phyloP scores from a whole-genome alignment of 2,113 vertebrate genomes.

The Lophius piscatorius region DNA sequence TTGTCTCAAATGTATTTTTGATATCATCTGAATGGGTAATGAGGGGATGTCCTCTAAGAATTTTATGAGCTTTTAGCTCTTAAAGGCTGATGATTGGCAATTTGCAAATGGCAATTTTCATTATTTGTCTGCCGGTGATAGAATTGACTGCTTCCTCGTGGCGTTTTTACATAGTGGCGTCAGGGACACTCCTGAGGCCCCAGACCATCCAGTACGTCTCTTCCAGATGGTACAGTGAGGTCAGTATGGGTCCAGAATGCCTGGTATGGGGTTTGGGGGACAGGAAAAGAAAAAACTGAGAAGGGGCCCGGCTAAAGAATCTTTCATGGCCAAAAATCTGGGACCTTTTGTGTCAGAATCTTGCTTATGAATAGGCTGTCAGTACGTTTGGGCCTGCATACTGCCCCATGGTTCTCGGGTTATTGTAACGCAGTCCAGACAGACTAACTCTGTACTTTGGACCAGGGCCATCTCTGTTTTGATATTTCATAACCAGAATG shows the following conservation, averaged over 20 bases:
- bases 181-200: not conserved
- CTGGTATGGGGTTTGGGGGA: conserved; percentile 2
- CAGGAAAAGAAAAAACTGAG: conserved; percentile 21
- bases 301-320: conserved; percentile 45
- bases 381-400: conserved; percentile 30
- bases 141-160: conserved; percentile 33
- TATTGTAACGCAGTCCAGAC: conserved; percentile 51
- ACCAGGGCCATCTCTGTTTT: conserved; percentile 42
- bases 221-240: conserved; percentile 22
- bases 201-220: conserved; percentile 10
- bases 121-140: conserved; percentile 36
- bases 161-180: conserved; percentile 11
- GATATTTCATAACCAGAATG: conserved; percentile 54
- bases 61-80: conserved; percentile 30
- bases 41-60: conserved; percentile 8
- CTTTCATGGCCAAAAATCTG: conserved; percentile 26
- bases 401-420: conserved; percentile 43
- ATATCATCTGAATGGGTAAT: conserved; percentile 14
- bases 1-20: too few relatives aligned
- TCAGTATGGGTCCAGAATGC: conserved; percentile 25
- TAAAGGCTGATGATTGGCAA: conserved; percentile 10
- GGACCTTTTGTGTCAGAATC: conserved; percentile 56
- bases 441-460: conserved; percentile 42
- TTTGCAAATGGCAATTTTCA: conserved; percentile 23
- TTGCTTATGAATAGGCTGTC: conserved; percentile 59